A percentile compares a stretch with the other conserved stretches of the same genome.
These are phyloP conservation scores for Nephrotoma flavescens DNA, from an alignment of 2,888 invertebrate species.

Conservation along the genomic window DNA sequence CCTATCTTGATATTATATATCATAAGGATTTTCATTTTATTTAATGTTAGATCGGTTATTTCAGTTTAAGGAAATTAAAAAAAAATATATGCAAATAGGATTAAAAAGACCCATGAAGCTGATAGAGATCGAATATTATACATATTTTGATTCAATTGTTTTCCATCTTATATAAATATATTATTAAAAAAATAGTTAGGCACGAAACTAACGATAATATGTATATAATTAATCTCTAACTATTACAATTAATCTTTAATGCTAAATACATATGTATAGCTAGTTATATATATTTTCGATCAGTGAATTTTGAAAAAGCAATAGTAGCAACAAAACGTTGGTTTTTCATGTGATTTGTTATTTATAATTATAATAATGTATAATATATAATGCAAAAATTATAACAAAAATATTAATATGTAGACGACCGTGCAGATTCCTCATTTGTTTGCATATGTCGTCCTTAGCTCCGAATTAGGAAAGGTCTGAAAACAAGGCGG, in stretches of 20 bases:
- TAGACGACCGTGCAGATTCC: neutral
- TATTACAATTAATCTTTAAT: neutral
- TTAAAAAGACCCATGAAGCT: neutral
- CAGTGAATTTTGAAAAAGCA: neutral
- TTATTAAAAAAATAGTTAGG: slow-evolving; percentile 5
- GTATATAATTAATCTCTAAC: neutral
- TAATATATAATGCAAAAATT: neutral
- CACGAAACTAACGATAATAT: slow-evolving; percentile 5
- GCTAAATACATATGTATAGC: neutral
- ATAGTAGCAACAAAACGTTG: neutral
- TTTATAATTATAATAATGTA: neutral
- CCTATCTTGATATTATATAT: neutral
- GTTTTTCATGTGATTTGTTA: neutral
- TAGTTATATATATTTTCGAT: neutral
- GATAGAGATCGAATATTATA: neutral
- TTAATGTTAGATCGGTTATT: neutral
- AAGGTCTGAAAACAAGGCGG: slow-evolving; percentile 21
- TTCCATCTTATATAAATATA: neutral
- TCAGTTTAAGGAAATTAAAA: neutral
- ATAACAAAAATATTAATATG: slow-evolving; percentile 1
- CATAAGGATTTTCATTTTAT: neutral
- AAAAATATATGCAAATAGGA: neutral
- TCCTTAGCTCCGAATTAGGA: slow-evolving; percentile 25
- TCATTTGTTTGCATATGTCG: neutral
- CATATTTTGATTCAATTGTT: neutral